These are phyloP conservation scores for Ciconia nigra DNA, from an alignment of 2,797 vertebrate genomes.

Conservation along the genomic window DNA sequence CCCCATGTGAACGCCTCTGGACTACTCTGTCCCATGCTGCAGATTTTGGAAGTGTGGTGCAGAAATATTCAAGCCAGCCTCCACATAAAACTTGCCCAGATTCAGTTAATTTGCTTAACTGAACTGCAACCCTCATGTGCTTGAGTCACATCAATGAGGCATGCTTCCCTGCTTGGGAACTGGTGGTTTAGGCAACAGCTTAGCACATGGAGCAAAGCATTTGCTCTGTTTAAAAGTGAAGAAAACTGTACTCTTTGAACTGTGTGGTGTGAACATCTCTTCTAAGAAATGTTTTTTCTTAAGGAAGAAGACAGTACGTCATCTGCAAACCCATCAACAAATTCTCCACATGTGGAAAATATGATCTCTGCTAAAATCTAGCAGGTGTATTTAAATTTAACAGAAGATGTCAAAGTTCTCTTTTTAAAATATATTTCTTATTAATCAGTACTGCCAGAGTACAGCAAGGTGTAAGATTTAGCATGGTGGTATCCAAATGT, in stretches of 20 bases:
- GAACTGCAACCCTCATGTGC: background rate
- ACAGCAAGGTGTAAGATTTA: background rate
- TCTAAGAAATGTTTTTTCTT: background rate
- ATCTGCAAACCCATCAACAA: background rate
- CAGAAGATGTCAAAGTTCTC: background rate
- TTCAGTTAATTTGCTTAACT: background rate
- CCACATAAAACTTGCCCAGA: background rate
- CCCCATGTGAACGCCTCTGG: background rate
- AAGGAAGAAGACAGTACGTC: background rate
- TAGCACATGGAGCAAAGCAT: background rate
- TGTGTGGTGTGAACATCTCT: background rate
- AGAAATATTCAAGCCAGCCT: background rate
- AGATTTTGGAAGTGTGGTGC: background rate
- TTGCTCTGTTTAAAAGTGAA: background rate
- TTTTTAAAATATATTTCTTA: background rate
- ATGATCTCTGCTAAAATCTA: background rate
- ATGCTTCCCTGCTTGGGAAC: background rate
- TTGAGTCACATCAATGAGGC: background rate
- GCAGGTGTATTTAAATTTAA: background rate
- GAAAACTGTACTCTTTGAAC: background rate
- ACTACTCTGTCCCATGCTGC: background rate
- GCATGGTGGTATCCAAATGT: background rate
- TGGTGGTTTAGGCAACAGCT: background rate
- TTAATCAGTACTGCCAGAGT: background rate
- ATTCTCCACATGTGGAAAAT: background rate